Evolutionary conservation across 2,113 vertebrate genomes (phyloP), one percentile per base, ranked within the genome.

Genomic region (Platichthys stellatus): DNA sequence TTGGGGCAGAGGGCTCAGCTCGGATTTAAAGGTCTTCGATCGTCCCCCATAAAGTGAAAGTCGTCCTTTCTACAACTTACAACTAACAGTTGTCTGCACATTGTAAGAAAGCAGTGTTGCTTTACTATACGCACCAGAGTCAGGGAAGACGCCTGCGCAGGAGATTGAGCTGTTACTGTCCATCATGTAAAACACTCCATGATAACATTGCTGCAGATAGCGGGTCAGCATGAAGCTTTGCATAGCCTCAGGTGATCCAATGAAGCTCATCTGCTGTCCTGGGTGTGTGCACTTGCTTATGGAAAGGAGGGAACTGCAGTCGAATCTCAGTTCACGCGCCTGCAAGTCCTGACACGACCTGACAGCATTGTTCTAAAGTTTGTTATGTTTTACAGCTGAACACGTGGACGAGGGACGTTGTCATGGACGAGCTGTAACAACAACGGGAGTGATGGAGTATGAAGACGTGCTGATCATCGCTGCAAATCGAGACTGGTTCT

Each of bases 221-320:
- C 40, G 26, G 7, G 76, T 78, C 63, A 67, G 17, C 69, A 56
- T 63, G 28, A 15, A 24, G 68, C 24, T 91, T 90, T 88, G 81
- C 87, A 83, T 88, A 56, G 73, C 63, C 60, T 64, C 65, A 23
- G 17, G 60, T 84, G 70, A 90, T 84, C 71, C 11, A 28, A 7
- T 71, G 18, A 5, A n/a, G 23, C 13, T 64, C 35, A 24, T 31
- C 21, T 62, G 31, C 45, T 58, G 54, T 14, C 20, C 38, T 43
- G 40, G 10, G 40, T 43, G 40, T 43, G 38, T 66, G 60, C 10
- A 3, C 4, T 15, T 56, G 31, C 24, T 26, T 63, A 6, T 17
- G 26, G 26, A 47, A 62, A 13, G 3, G 11, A 2, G 9, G 21
- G n/a, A 23, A 23, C n/a, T 57, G 17, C 11, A 28, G 20, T 69